Percentiles rank a stretch among this genome's conserved stretches.
Evolutionary conservation across 1,140 invertebrate species (phyloP).

Genomic region (Tetranychus urticae): DNA sequence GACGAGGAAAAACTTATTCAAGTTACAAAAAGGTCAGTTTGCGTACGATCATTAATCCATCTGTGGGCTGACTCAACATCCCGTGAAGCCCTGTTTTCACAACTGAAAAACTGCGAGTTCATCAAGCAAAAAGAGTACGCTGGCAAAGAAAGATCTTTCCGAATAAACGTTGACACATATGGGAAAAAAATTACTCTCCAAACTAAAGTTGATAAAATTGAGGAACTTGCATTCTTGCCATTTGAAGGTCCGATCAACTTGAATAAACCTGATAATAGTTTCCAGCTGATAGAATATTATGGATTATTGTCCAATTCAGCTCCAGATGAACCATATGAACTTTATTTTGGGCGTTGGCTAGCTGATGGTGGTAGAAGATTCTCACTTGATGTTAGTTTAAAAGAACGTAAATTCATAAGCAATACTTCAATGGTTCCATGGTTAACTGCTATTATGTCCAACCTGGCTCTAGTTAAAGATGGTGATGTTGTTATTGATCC

Average conservation of each 20-base stretch:
- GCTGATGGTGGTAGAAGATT: slow-evolving; percentile 51
- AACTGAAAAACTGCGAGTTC: slow-evolving; percentile 20
- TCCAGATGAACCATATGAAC: slow-evolving; percentile 39
- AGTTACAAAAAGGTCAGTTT: background rate
- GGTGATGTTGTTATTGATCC: slow-evolving; percentile 67
- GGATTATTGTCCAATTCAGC: slow-evolving; percentile 44
- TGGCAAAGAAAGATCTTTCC: slow-evolving; percentile 8
- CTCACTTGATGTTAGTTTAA: slow-evolving; percentile 52
- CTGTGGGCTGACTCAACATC: slow-evolving; percentile 40
- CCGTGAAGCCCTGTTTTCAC: slow-evolving; percentile 32
- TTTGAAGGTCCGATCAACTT: slow-evolving; percentile 53
- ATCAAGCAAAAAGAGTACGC: background rate
- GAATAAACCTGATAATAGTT: slow-evolving; percentile 48
- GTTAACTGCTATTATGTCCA: slow-evolving; percentile 73
- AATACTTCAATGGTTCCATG: slow-evolving; percentile 94
- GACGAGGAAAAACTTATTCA: background rate
- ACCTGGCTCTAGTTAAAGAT: slow-evolving; percentile 49
- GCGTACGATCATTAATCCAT: slow-evolving; percentile 33
- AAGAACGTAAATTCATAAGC: slow-evolving; percentile 76
- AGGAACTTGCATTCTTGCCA: slow-evolving; percentile 53
- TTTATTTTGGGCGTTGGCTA: slow-evolving; percentile 62
- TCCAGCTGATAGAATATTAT: slow-evolving; percentile 68
- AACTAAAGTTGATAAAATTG: slow-evolving; percentile 61
- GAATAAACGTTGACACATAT: slow-evolving; percentile 64
- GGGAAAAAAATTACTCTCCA: slow-evolving; percentile 41